Percentiles rank a stretch among this genome's conserved stretches.
phyloP scores from a whole-genome alignment of 1,140 invertebrate genomes.

The Adelges cooleyi region DNA sequence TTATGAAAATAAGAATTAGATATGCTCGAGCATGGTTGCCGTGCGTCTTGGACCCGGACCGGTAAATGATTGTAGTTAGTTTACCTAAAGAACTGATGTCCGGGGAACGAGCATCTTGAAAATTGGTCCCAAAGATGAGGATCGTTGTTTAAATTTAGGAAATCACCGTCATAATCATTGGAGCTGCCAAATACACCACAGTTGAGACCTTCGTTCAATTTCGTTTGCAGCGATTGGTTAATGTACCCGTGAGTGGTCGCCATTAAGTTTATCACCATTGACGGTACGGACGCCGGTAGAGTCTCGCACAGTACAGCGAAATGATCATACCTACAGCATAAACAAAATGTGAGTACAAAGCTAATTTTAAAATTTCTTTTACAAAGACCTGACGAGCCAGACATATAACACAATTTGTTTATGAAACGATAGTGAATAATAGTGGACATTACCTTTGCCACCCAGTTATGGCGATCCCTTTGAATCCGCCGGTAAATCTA shows the following conservation, averaged over 20 bases:
- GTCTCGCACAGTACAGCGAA: constrained; percentile 67
- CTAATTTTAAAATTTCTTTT: background rate
- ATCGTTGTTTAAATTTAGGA: constrained; percentile 45
- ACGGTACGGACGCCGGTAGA: constrained; percentile 54
- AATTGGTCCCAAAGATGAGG: constrained; percentile 48
- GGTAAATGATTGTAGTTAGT: background rate
- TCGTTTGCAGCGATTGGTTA: constrained; percentile 43
- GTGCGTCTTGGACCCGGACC: too few relatives aligned
- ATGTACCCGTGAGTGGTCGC: constrained; percentile 50
- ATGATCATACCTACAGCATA: constrained; percentile 53
- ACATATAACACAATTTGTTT: background rate
- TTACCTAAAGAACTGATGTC: constrained; percentile 44
- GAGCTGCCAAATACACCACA: constrained; percentile 39
- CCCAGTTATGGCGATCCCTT: constrained; percentile 52
- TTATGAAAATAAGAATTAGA: too few relatives aligned
- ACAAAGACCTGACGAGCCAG: background rate
- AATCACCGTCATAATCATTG: constrained; percentile 29
- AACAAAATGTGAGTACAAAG: background rate
- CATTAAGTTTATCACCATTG: constrained; percentile 52
- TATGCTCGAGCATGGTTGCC: too few relatives aligned
- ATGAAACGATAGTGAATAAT: background rate
- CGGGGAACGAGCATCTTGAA: constrained; percentile 43
- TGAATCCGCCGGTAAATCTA: constrained; percentile 48
- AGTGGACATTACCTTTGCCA: constrained; percentile 48
- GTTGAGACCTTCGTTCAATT: constrained; percentile 45